Percentiles rank a stretch among this genome's conserved stretches.
phyloP scores from a whole-genome alignment of 1,140 invertebrate species.

The Hypothenemus hampei region DNA sequence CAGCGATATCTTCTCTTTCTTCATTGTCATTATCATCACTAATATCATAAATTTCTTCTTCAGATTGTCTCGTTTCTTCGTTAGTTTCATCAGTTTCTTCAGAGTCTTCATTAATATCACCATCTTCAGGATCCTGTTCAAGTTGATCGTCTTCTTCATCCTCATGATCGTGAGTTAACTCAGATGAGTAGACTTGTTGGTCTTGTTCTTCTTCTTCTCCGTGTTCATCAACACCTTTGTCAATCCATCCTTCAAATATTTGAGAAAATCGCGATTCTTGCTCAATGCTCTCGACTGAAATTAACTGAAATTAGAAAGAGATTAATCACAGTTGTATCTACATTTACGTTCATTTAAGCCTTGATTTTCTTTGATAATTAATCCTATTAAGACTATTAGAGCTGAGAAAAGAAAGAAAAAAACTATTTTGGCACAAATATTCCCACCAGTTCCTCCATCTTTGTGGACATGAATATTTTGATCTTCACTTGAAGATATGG shows the following conservation, averaged over 20 bases:
- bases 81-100: conserved; percentile 27
- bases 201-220: no score
- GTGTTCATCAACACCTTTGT: conserved; percentile 52
- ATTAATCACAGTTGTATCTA: background rate
- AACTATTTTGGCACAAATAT: conserved; percentile 75
- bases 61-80: no score
- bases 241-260: conserved; percentile 73
- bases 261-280: conserved; percentile 66
- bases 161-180: conserved; percentile 33
- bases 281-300: conserved; percentile 65
- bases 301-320: background rate
- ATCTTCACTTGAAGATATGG: conserved; percentile 52
- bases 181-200: conserved; percentile 40
- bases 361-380: conserved; percentile 74
- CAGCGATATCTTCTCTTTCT: background rate
- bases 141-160: conserved; percentile 43
- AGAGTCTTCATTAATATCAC: conserved; percentile 31
- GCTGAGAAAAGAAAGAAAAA: conserved; percentile 70
- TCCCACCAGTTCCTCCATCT: conserved; percentile 67
- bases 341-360: conserved; percentile 70
- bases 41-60: background rate
- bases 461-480: conserved; percentile 70
- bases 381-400: conserved; percentile 63
- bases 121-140: conserved; percentile 32
- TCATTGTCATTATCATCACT: no score